Base-by-base conservation (phyloP, 2,113 vertebrate species). In the Seriola rivoliana region DNA sequence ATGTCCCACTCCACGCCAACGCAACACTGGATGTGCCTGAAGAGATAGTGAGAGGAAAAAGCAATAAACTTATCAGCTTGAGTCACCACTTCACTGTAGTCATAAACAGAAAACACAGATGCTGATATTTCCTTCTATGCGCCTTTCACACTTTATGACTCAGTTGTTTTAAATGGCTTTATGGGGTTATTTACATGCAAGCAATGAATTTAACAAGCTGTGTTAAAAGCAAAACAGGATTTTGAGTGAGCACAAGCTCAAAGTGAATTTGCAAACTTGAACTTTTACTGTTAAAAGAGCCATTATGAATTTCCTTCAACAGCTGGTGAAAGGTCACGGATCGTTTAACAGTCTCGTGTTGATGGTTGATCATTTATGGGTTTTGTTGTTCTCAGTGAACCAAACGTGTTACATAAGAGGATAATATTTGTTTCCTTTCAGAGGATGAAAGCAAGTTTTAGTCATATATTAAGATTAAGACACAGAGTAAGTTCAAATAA, bases 21-120 rank as follows among this genome's bases (percentile, higher is more conserved):
- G 96, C 96, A 0, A 98, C 95, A 0, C 97, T 97, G 23, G 97
- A 96, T 0, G 97, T 96, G 42, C 97, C 97, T 93, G 75, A 90
- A 42, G 11, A 71, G 62, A 84, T 12, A 3, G 48, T 36, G 8
- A 52, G 16, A 59, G 59, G 67, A 59, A 68, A 19, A 79, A 73
- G 50, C 44, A 87, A 92, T 84, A 81, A 88, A 86, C 23, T 0
- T 36, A 79, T 88, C 23, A 86, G 32, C 16, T 4, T 52, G 17
- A 85, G 17, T 85, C 68, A 64, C 5, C 50, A 21, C 69, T 38
- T 86, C 64, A 70, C 14, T 23, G 72, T 13, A 16, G 70, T 46
- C 75, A 87, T 90, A 86, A 90, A 90, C 78, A 86, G n/a, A 79
- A 68, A 23, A 25, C 7, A 85, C 9, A 4, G 4, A 71, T 11